Conservation (phyloP, 2,797 vertebrate species). For the Hipposideros larvatus region DNA sequence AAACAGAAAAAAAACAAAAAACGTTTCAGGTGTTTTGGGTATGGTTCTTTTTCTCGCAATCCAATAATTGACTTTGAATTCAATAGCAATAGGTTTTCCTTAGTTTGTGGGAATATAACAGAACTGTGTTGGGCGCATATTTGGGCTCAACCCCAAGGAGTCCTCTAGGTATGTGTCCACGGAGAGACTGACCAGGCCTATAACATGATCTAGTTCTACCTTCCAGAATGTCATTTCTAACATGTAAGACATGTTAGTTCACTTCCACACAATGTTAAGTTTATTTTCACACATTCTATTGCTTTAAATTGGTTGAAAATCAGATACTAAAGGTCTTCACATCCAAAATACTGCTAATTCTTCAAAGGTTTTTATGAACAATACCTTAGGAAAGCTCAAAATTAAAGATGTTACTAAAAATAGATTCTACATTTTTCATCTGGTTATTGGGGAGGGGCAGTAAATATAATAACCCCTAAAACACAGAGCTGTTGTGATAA, state of each 20-base stretch:
- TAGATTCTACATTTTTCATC: background rate
- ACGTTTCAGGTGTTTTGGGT: background rate
- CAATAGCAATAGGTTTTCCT: slow-evolving; percentile 12
- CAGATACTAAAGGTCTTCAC: background rate
- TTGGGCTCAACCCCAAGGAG: background rate
- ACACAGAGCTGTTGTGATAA: background rate
- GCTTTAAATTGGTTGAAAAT: background rate
- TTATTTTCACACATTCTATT: background rate
- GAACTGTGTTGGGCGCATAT: background rate
- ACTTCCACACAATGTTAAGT: background rate
- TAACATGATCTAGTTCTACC: background rate
- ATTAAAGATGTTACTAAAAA: slow-evolving; percentile 33
- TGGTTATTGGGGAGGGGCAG: background rate
- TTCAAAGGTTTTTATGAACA: background rate
- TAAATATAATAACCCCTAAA: slow-evolving; percentile 1
- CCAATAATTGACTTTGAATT: slow-evolving; percentile 31
- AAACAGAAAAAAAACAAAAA: background rate
- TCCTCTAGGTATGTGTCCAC: background rate
- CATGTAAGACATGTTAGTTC: background rate
- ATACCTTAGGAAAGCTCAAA: background rate
- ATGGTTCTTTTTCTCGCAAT: background rate
- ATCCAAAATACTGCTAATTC: slow-evolving; percentile 32
- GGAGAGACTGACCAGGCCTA: background rate
- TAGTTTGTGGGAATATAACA: background rate
- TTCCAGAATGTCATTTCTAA: background rate